phyloP scores from a whole-genome alignment of 2,797 vertebrate species.

The Labeo calbasu region DNA sequence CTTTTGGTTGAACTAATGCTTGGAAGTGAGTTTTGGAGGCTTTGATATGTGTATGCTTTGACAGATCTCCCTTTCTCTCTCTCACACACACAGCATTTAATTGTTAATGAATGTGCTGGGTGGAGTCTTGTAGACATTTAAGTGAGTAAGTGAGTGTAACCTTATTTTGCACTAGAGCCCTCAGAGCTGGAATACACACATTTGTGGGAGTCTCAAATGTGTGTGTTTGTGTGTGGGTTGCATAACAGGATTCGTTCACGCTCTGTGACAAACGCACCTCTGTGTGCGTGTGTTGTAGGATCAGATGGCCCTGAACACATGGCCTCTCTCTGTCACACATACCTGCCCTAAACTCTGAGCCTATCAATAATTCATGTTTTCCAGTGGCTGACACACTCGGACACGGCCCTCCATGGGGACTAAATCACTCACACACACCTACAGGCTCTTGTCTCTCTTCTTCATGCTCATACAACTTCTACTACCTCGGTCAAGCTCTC shows the following conservation, averaged over 20 bases:
- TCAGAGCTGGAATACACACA: not conserved
- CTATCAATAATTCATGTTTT: conserved; percentile 71
- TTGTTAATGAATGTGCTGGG: not conserved
- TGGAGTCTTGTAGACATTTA: not conserved
- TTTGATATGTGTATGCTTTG: not conserved
- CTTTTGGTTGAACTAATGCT: not conserved
- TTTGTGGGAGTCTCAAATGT: not conserved
- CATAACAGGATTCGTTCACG: not conserved
- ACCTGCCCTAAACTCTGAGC: conserved; percentile 46
- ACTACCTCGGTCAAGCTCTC: not conserved
- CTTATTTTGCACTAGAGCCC: not conserved
- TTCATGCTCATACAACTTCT: conserved; percentile 7
- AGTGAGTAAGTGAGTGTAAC: not conserved
- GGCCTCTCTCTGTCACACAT: conserved; percentile 35
- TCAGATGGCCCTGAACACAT: conserved; percentile 42
- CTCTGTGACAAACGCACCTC: not conserved
- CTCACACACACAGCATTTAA: too few relatives aligned
- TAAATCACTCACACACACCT: conserved; percentile 41
- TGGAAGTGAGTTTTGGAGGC: not conserved
- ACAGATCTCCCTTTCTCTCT: not conserved
- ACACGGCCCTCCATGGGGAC: conserved; percentile 56
- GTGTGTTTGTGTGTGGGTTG: conserved; percentile 11
- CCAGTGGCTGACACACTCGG: conserved; percentile 57
- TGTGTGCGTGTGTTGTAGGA: conserved; percentile 31
- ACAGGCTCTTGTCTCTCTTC: not conserved